Base-by-base conservation (phyloP, 2,113 vertebrate genomes). In the Rhipidura dahli region DNA sequence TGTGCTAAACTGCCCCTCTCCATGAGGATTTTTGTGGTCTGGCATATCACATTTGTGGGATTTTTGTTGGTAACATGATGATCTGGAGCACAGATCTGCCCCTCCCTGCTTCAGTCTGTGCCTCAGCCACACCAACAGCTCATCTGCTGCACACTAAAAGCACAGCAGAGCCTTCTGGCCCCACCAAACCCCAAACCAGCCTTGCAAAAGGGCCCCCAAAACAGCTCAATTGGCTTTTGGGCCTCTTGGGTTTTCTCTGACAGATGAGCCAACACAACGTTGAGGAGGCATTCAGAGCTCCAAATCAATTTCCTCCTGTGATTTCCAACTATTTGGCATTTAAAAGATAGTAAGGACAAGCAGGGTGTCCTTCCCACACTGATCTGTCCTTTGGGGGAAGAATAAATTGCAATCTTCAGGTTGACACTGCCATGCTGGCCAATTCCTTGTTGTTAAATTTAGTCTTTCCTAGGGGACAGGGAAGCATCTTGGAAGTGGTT, bases 401-500 rank as follows among this genome's bases (percentile, higher is more conserved):
- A 45, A 64, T 51, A 51, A 76, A 73, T 45, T 64, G 79, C 54
- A 63, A 7, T 37, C 22, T 68, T 47, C 27, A 35, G 78, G 68
- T 7, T 70, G 50, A 31, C 56, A 22, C 50, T 30, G 68, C 70
- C 1, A 2, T 57, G 69, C 42, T 37, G 81, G 72, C 12, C 50
- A 53, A 28, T 21, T 88, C 68, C 54, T 70, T 8, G 14, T 47
- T 45, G 70, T 40, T 35, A 27, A 59, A 69, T 7, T 97, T 73
- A 61, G 89, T 56, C 49, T 35, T 76, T 53, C 21, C 84, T 9
- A 50, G 59, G 50, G 17, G 86, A 65, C 97, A 82, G 97, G 77
- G 97, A 94, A 75, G 80, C 51, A 71, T 76, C 88, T 17, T 72
- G 68, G 66, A 96, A 97, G 69, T 94, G 81, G 72, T 54, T 95